Evolutionary conservation across 2,797 vertebrate genomes (phyloP), one percentile per base, ranked within the genome.

Genomic region (Anguilla megastoma): DNA sequence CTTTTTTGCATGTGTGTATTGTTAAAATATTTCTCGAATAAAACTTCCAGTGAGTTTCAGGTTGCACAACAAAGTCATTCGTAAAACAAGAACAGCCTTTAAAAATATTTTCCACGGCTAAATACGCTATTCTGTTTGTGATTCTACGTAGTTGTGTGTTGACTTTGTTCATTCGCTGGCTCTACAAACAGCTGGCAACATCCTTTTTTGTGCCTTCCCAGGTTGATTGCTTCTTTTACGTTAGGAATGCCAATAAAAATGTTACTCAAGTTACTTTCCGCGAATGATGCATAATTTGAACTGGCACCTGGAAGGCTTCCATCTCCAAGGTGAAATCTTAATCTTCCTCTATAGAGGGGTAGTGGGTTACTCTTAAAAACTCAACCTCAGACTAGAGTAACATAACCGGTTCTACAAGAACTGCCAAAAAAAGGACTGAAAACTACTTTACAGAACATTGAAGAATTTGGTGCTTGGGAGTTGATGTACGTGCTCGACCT

Each of bases 211-310:
- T 14, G 50, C 82, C 54, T 80, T 71, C 48, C 50, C 4, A 54
- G 90, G 89, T 84, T 91, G 91, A 90, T 88, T 91, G 92, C 91
- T 63, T 33, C 86, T 86, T 82, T 89, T 86, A 45, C 89, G 92
- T 30, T 87, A 88, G 88, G 91, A 92, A 92, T 94, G 93, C 89
- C 85, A 27, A 21, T 88, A 85, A 91, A 92, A 58, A 86, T 84
- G 83, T 91, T 90, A 89, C 27, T 90, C 89, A 86, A 91, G 5
- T 88, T 79, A 89, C 50, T 82, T 74, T 92, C 80, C 83, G 87
- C 89, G 92, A 93, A 92, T 91, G 87, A 89, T 86, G 87, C 89
- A 86, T 45, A 60, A 86, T 88, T 93, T 91, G 91, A 91, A 92
- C 52, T 36, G 74, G 87, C 10, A 86, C 82, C 89, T 82, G 83